phyloP scores from a whole-genome alignment of 2,888 invertebrate species.

The Conomelus anceps region DNA sequence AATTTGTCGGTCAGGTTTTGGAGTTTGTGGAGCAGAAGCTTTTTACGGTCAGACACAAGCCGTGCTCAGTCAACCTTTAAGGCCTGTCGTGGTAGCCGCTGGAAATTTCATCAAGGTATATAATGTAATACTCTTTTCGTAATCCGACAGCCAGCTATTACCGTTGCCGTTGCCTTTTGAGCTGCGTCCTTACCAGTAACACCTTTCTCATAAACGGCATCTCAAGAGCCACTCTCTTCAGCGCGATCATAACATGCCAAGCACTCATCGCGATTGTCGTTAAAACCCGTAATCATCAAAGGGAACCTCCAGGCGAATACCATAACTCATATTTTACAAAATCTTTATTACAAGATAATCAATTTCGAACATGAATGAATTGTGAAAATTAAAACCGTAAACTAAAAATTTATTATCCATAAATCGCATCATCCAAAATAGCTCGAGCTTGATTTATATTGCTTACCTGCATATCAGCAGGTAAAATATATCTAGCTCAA shows the following conservation, averaged over 20 bases:
- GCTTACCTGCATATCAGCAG: no score
- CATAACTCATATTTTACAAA: not conserved
- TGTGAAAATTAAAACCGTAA: no score
- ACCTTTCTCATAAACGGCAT: not conserved
- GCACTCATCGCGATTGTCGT: not conserved
- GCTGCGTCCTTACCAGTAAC: not conserved
- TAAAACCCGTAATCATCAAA: not conserved
- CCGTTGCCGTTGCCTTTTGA: not conserved
- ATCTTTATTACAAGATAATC: not conserved
- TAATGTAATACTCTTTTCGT: not conserved
- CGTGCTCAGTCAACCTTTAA: not conserved
- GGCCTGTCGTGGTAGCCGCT: not conserved
- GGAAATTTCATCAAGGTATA: not conserved
- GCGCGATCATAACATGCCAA: not conserved
- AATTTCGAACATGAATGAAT: no score
- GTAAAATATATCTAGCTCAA: no score
- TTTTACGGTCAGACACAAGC: not conserved
- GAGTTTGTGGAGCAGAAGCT: not conserved
- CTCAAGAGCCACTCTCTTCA: not conserved
- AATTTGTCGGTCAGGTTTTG: not conserved
- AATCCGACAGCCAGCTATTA: not conserved
- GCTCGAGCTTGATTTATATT: no score
- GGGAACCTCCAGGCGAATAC: not conserved
- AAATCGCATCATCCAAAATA: no score
- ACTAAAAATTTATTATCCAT: no score